Base-by-base conservation (phyloP, 2,797 vertebrate genomes). In the Coendou prehensilis region DNA sequence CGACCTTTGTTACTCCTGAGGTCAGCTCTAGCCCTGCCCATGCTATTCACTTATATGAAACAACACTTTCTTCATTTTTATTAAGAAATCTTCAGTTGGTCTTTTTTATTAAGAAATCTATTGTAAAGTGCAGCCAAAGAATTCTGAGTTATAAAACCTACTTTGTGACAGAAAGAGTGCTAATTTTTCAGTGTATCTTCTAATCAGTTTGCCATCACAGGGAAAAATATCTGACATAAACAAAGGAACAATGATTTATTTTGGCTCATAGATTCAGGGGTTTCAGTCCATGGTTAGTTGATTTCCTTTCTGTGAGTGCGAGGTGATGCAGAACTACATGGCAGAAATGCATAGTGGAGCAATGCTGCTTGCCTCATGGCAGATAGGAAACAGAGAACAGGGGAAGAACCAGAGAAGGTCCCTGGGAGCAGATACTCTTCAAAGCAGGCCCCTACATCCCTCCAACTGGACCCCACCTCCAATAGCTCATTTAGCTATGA, bases 101-200 rank as follows among this genome's bases (percentile, higher is more conserved):
- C 28, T 14, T 83, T 64, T 93, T 80, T n/a, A 33, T n/a, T 67
- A 67, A 67, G 64, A 37, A 75, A 28, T 47, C 41, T 75, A 82
- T 41, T 93, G 13, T 54, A 69, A 59, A 86, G 50, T 86, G 22
- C 28, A 86, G 10, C 18, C 67, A 64, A 67, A 67, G n/a, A 82
- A 92, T 90, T 87, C 80, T 89, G 56, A 83, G 33, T 89, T 86
- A 61, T 13, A 90, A 67, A 92, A 61, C 5, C 20, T 75, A 81
- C 54, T 30, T 88, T 86, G 37, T 64, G 73, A 93, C 2, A 94
- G 89, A 84, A 18, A 63, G 57, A 76, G 52, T 30, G 10, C 20
- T 93, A 93, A 56, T 2, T 18, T 90, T 80, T 73, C 57, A 92
- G 28, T 73, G 63, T 83, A 56, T 56, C 23, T 76, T 50, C 45